Percentiles rank a stretch among this genome's conserved stretches.
Conservation (phyloP, 2,797 vertebrate species). For the Phoeniculus purpureus region DNA sequence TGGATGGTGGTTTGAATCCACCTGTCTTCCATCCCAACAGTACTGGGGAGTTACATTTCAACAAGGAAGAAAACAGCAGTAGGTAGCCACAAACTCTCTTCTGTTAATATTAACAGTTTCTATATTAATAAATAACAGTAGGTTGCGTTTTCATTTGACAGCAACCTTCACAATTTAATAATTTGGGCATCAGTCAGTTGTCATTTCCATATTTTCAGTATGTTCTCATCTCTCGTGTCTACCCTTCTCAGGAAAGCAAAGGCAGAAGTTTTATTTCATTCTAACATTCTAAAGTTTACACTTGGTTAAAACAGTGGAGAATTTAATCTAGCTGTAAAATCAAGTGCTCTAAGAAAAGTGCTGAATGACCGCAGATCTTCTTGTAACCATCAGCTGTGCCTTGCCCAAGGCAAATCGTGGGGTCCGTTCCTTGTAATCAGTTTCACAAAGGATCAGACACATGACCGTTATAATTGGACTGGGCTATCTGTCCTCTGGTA, state of each 20-base stretch:
- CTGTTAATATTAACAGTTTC: conserved; percentile 5
- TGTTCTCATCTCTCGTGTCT: background rate
- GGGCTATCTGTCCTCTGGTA: background rate
- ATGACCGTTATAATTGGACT: background rate
- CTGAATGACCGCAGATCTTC: background rate
- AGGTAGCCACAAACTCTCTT: too few species aligned
- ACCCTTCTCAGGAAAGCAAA: background rate
- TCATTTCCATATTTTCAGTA: background rate
- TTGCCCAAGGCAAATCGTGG: background rate
- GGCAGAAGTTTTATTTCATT: background rate
- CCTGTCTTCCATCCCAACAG: too few species aligned
- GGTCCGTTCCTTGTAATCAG: background rate
- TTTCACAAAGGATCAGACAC: background rate
- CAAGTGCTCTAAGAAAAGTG: background rate
- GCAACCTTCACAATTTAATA: conserved; percentile 6
- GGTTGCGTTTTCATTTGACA: background rate
- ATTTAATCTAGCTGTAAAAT: background rate
- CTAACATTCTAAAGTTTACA: background rate
- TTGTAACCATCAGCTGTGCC: background rate
- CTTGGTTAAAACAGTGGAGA: background rate
- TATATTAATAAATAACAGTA: too few species aligned
- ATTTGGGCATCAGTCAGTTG: conserved; percentile 8
- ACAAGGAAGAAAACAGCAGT: too few species aligned
- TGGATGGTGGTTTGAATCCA: too few species aligned
- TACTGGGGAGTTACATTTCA: too few species aligned